Evolutionary conservation across 2,797 vertebrate genomes (phyloP).

Genomic region (Neopelma chrysocephalum): DNA sequence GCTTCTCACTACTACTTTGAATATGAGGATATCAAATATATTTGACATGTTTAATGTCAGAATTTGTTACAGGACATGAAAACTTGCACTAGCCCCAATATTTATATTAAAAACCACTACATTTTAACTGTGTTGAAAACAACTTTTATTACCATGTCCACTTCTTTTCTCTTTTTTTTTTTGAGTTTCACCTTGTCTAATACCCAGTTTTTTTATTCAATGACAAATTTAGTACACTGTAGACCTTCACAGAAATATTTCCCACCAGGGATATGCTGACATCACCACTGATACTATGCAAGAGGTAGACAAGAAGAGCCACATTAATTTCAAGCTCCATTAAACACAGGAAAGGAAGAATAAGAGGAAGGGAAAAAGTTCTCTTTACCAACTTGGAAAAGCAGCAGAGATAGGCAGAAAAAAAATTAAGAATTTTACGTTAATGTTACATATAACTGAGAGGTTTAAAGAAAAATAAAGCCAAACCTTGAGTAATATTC

Average conservation of each 20-base stretch:
- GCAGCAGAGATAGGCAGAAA: not conserved
- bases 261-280: slow-evolving; percentile 30
- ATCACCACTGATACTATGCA: slow-evolving; percentile 3
- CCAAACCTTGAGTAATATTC: not conserved
- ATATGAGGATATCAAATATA: not conserved
- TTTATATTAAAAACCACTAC: not conserved
- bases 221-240: not conserved
- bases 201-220: not conserved
- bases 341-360: slow-evolving; percentile 25
- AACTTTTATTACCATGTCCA: not conserved
- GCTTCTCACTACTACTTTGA: not conserved
- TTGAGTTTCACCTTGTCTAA: not conserved
- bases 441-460: not conserved
- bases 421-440: not conserved
- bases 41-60: not conserved
- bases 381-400: not conserved
- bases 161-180: not conserved
- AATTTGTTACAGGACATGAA: not conserved
- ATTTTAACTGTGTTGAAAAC: not conserved
- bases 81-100: not conserved
- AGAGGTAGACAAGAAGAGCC: not conserved
- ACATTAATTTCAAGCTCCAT: slow-evolving; percentile 59
- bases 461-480: not conserved
- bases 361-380: not conserved
- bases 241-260: not conserved